phyloP scores from a whole-genome alignment of 2,113 vertebrate genomes.

The Chascanopsetta lugubris region DNA sequence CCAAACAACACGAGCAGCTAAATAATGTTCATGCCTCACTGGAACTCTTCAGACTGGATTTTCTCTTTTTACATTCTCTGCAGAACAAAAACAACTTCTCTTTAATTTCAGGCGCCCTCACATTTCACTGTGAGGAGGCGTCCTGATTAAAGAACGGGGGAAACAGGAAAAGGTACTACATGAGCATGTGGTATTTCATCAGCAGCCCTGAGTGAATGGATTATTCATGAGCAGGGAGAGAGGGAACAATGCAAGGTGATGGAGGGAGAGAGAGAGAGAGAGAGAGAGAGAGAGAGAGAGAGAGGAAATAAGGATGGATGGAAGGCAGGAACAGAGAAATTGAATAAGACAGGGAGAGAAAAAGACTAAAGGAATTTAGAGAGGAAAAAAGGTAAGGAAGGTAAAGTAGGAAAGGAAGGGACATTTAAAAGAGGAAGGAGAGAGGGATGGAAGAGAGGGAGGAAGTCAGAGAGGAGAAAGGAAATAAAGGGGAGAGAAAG shows the following conservation, averaged over 20 bases:
- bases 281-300: not conserved
- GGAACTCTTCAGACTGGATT: not conserved
- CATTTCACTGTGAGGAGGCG: constrained; percentile 21
- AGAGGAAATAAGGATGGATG: not conserved
- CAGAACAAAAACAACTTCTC: not conserved
- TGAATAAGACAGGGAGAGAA: not conserved
- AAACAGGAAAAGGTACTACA: constrained; percentile 17
- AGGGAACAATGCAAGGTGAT: constrained; percentile 17
- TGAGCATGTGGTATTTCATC: constrained; percentile 46
- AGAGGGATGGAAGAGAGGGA: not conserved
- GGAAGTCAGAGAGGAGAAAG: too few species aligned
- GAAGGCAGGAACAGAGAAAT: too few species aligned
- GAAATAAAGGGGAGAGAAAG: not conserved
- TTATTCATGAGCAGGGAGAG: constrained; percentile 63
- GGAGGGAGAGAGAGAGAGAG: constrained; percentile 9
- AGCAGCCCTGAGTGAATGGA: constrained; percentile 42
- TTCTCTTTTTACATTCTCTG: not conserved
- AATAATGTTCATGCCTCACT: not conserved
- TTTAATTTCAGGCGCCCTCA: not conserved
- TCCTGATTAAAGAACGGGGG: constrained; percentile 25
- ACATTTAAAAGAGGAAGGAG: too few species aligned
- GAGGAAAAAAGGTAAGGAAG: too few species aligned
- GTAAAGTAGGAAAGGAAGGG: too few species aligned
- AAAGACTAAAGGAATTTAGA: not conserved
- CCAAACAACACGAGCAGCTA: not conserved